Base-by-base conservation (phyloP, 2,888 invertebrate species). In the Polyommatus icarus region DNA sequence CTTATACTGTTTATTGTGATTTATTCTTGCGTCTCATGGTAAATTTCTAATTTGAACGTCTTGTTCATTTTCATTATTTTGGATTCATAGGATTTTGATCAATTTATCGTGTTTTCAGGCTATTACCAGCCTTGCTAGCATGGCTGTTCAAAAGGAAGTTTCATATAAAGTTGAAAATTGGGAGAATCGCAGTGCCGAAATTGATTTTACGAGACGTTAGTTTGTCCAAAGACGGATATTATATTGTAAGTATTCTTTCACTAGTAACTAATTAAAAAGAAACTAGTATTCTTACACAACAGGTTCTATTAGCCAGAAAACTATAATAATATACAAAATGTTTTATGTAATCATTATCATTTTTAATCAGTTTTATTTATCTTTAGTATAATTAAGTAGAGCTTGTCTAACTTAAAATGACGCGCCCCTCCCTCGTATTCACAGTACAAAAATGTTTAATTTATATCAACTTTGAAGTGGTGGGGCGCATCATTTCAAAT, bases 81-180 rank as follows among this genome's bases (percentile, higher is more conserved):
- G 73, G 10, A 57, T 72, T 76, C 40, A 72, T 40, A 40, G 5
- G 82, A 84, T 81, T 84, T 82, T 87, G 84, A 76, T 54, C 15
- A 24, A 71, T 29, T 59, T 76, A 40, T 71, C 40, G 59, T 61
- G 83, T 83, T 88, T 89, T 85, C 87, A 98, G 98, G 97, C 91
- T 98, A 80, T 88, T 98, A 80, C 98, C 98, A 80, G 95, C 95
- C 84, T 88, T 96, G 76, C 91, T 98, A 82, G 96, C 97, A 85
- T 98, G 97, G 97, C 91, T 97, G 82, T 96, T 98, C 82, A 96
- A 97, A 88, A 95, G 96, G 83, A 97, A 97, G 88, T 98, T 96
- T 88, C 96, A 96, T 89, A 96, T 98, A 82, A 96, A 97, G 87
- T 94, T 98, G 72, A 96, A 96, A 82, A 97, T 98, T 80, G 97